Conservation (phyloP, 1,140 invertebrate species). For the Drosophila elegans region DNA sequence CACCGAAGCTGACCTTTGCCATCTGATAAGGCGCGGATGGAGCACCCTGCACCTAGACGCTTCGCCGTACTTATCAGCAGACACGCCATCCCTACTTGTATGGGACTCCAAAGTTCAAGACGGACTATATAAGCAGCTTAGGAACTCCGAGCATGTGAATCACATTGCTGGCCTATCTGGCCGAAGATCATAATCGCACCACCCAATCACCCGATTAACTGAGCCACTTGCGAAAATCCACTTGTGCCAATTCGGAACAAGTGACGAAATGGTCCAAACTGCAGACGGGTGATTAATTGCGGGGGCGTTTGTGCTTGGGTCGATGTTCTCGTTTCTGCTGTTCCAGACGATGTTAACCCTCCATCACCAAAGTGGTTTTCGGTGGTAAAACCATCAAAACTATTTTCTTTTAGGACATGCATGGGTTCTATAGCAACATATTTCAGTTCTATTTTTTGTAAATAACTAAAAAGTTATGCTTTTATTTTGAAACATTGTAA, state of each 20-base stretch:
- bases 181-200: constrained; percentile 28
- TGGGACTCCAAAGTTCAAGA: constrained; percentile 62
- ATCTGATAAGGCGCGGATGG: constrained; percentile 46
- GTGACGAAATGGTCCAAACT: constrained; percentile 62
- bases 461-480: not conserved
- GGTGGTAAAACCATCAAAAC: no score
- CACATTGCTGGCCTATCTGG: constrained; percentile 38
- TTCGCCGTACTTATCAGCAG: constrained; percentile 54
- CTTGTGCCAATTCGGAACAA: constrained; percentile 18
- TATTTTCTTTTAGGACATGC: no score
- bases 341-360: constrained; percentile 50
- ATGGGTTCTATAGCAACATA: no score
- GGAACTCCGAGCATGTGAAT: constrained; percentile 66
- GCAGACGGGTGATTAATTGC: constrained; percentile 29
- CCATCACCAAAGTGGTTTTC: not conserved
- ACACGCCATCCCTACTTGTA: constrained; percentile 56
- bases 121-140: constrained; percentile 33
- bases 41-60: constrained; percentile 48
- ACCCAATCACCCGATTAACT: constrained; percentile 30
- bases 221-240: constrained; percentile 3
- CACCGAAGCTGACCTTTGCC: constrained; percentile 51
- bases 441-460: no score
- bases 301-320: constrained; percentile 32
- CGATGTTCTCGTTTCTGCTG: constrained; percentile 29
- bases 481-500: no score